Evolutionary conservation across 2,797 vertebrate genomes (phyloP).

Genomic region (Channallabes apus): DNA sequence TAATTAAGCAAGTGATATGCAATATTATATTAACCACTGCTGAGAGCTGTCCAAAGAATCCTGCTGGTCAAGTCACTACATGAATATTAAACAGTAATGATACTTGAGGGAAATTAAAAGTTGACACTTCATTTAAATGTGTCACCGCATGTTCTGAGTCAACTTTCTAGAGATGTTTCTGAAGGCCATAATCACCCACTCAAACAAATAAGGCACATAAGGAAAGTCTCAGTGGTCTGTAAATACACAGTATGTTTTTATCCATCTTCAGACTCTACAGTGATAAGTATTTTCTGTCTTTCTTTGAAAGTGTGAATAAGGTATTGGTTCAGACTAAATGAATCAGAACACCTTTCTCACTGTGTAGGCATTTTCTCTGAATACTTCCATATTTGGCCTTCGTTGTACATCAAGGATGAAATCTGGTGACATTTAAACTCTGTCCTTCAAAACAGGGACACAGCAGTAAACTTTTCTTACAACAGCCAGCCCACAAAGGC

Average conservation of each 20-base stretch:
- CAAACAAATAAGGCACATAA: not conserved
- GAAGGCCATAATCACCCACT: not conserved
- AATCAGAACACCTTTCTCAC: not conserved
- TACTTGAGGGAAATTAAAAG: constrained; percentile 44
- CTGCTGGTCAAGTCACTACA: constrained; percentile 45
- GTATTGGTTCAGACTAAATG: not conserved
- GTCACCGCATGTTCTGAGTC: not conserved
- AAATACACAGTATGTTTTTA: no score
- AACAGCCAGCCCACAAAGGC: not conserved
- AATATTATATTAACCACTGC: constrained; percentile 38
- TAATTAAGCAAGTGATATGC: constrained; percentile 44
- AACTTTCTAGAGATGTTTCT: constrained; percentile 5
- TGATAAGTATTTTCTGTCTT: not conserved
- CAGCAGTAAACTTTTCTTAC: not conserved
- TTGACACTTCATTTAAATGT: constrained; percentile 16
- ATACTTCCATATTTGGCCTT: not conserved
- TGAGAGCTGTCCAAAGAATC: constrained; percentile 30
- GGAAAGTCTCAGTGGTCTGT: not conserved
- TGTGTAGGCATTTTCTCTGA: not conserved
- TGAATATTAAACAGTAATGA: constrained; percentile 30
- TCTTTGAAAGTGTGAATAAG: not conserved
- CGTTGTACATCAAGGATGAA: not conserved
- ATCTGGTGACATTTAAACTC: not conserved
- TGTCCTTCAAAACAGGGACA: not conserved
- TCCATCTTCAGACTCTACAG: not conserved